These are phyloP conservation scores for Penaeus chinensis DNA, from an alignment of 1,140 invertebrate species.

Conservation along the genomic window DNA sequence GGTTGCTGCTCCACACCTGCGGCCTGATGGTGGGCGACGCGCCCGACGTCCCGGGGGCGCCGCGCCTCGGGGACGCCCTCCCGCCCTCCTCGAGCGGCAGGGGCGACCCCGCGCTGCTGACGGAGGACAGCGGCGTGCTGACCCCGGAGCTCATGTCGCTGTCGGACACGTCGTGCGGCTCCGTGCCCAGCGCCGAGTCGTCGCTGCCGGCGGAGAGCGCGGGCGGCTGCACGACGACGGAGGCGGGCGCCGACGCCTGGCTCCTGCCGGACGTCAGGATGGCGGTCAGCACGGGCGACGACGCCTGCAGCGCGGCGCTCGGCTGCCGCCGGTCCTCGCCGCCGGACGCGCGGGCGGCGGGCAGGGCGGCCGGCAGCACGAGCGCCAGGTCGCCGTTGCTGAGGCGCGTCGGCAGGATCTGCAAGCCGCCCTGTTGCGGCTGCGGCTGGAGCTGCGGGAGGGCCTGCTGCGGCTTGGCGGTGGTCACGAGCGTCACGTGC, in stretches of 20 bases:
- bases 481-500: constrained; percentile 24
- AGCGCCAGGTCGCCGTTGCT: constrained; percentile 73
- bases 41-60: neutral
- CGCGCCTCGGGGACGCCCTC: constrained; percentile 18
- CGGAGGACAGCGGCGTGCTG: constrained; percentile 40
- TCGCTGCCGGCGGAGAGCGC: constrained; percentile 47
- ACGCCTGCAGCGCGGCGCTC: constrained; percentile 45
- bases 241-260: neutral
- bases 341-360: neutral
- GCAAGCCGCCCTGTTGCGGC: neutral
- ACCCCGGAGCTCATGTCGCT: constrained; percentile 52
- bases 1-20: constrained; percentile 37
- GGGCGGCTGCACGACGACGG: constrained; percentile 35
- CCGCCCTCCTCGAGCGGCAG: constrained; percentile 30
- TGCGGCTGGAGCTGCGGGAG: neutral
- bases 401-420: constrained; percentile 21
- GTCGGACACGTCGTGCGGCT: constrained; percentile 38
- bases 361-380: constrained; percentile 69
- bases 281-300: constrained; percentile 37
- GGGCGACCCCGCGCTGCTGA: constrained; percentile 43
- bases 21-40: constrained; percentile 10
- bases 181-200: constrained; percentile 42
- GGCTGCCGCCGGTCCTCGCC: constrained; percentile 7
- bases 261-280: constrained; percentile 45
- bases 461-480: constrained; percentile 2